Evolutionary conservation across 2,113 vertebrate species (phyloP).

Genomic region (Brienomyrus longianalis): DNA sequence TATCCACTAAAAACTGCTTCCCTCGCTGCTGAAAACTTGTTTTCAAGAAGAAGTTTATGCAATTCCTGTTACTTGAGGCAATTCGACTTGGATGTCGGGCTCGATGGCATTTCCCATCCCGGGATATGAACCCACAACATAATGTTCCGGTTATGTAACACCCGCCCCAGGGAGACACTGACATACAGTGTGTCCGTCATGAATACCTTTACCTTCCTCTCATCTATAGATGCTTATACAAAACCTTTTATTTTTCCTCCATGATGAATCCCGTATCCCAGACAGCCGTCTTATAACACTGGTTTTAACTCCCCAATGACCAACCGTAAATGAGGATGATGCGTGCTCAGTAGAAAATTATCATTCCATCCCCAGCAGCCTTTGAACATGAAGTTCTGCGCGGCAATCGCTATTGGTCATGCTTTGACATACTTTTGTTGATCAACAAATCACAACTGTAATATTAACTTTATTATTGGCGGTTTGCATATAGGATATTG

Average conservation of each 20-base stretch:
- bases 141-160: background rate
- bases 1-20: background rate
- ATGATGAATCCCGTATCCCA: background rate
- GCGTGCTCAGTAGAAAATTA: background rate
- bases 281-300: background rate
- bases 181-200: background rate
- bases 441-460: background rate
- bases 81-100: background rate
- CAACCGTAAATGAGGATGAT: background rate
- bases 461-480: background rate
- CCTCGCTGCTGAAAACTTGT: background rate
- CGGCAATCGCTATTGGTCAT: background rate
- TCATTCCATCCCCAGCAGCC: background rate
- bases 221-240: background rate
- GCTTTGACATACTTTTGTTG: background rate
- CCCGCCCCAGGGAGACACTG: background rate
- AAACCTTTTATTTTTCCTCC: background rate
- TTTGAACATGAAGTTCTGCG: background rate
- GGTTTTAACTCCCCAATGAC: background rate
- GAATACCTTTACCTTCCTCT: background rate
- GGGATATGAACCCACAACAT: background rate
- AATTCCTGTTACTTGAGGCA: background rate
- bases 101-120: background rate
- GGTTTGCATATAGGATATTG: background rate
- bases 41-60: background rate